Conservation (phyloP, 2,113 vertebrate genomes). For the Tachysurus vachellii region DNA sequence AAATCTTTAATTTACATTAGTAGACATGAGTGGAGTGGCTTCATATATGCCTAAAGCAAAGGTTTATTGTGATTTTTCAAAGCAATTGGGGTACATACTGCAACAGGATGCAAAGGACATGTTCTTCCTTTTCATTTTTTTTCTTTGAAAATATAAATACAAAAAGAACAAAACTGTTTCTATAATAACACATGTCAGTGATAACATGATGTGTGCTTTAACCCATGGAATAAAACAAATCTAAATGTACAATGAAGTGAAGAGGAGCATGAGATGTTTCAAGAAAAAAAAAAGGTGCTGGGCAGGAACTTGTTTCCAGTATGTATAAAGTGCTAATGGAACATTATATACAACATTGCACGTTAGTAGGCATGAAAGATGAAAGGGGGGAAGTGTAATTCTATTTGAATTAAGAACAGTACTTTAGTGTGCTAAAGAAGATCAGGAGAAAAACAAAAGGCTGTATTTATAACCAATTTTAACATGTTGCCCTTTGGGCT, state of each 20-base stretch:
- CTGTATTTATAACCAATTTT: conserved; percentile 4
- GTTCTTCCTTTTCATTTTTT: conserved; percentile 38
- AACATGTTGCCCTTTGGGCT: conserved; percentile 34
- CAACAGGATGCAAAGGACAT: conserved; percentile 56
- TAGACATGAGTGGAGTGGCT: conserved; percentile 53
- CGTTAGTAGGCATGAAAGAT: conserved; percentile 60
- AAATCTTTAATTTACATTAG: conserved; percentile 59
- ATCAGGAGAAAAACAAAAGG: conserved; percentile 8
- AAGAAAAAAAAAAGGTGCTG: conserved; percentile 34
- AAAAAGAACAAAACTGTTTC: conserved; percentile 47
- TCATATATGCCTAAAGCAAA: conserved; percentile 54
- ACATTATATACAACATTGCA: conserved; percentile 67
- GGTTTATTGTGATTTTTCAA: conserved; percentile 58
- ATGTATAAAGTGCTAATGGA: conserved; percentile 48
- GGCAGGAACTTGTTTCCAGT: conserved; percentile 37
- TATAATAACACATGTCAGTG: conserved; percentile 69
- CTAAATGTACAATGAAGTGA: conserved; percentile 78
- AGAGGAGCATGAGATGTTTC: conserved; percentile 13
- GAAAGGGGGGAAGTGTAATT: conserved; percentile 56
- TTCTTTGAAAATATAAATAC: conserved; percentile 46
- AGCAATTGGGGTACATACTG: conserved; percentile 59
- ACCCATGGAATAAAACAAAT: conserved; percentile 77
- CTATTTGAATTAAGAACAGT: conserved; percentile 70
- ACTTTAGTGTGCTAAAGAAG: conserved; percentile 22
- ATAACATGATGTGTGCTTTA: conserved; percentile 82